Base-by-base conservation (phyloP, 2,888 invertebrate genomes). In the Trichopria drosophilae region DNA sequence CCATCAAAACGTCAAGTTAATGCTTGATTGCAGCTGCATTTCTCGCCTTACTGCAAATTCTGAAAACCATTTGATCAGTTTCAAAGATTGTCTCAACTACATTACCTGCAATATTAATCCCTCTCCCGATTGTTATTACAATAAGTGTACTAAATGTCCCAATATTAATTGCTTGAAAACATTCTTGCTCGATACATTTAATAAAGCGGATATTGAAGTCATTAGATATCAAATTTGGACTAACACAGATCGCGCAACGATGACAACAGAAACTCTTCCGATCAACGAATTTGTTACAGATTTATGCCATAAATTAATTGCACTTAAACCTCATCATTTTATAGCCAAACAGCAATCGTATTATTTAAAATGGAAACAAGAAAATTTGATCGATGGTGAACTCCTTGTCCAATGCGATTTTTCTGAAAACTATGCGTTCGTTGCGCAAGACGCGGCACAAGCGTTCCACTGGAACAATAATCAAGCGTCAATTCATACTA, bases 11-110 rank as follows among this genome's bases (percentile, higher is more conserved):
- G 35, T 35, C 19, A 3, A 35, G 10, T 18, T 35, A 12, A 16
- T 35, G 35, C 19, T 35, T 6, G 35, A 19, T 15, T 20, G 35
- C 20, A 20, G 19, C 10, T 13, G n/a, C 20, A 34, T 16, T 4
- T 13, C 35, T 19, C 22, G 4, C 4, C 22, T 35, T 20, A 35
- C 35, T 35, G 35, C 20, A 35, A 15, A n/a, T 13, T 22, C 20
- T 35, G 19, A 6, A 22, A 22, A 12, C 5, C n/a, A 35, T 22
- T 22, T 19, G 10, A 35, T 22, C 22, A 22, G 20, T 19, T 20
- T 22, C 6, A 35, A 35, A 35, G 18, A 35, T 19, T 35, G 35
- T 7, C 22, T 35, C 10, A 35, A 35, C n/a, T 22, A 22, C 16
- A 35, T 35, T n/a, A 22, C 22, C 10, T 20, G 35, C 9, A 20